Evolutionary conservation across 2,113 vertebrate genomes (phyloP).

Genomic region (Pomatostomus ruficeps): DNA sequence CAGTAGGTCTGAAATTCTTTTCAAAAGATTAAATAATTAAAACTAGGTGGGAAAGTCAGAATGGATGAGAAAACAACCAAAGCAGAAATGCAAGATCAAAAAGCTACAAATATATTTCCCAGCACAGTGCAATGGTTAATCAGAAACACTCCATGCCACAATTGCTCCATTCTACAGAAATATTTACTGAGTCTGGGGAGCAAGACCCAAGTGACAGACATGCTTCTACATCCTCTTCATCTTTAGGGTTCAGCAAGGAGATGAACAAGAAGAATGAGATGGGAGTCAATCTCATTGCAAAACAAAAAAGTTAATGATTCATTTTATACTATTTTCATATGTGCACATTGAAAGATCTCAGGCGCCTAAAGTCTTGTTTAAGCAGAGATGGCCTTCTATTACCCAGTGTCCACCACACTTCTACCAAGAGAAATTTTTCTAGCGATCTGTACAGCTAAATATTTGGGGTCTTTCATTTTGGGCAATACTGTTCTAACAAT

Average conservation of each 20-base stretch:
- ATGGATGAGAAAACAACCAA: neutral
- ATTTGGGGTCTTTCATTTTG: neutral
- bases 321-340: neutral
- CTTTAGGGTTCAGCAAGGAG: neutral
- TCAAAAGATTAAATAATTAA: neutral
- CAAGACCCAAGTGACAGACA: neutral
- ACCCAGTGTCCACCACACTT: neutral
- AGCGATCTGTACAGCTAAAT: neutral
- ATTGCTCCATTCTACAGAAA: conserved; percentile 26
- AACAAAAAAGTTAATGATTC: neutral
- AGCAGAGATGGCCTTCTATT: neutral
- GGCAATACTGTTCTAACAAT: neutral
- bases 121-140: conserved; percentile 1
- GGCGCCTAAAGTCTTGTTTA: neutral
- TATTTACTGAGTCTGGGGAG: neutral
- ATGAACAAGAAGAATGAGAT: neutral
- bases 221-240: neutral
- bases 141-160: conserved; percentile 38
- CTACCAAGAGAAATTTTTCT: neutral
- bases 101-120: neutral
- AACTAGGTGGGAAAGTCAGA: neutral
- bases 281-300: neutral
- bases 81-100: neutral
- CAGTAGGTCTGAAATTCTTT: neutral
- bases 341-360: neutral